Evolutionary conservation across 2,113 vertebrate species (phyloP).

Genomic region (Acanthochromis polyacanthus): DNA sequence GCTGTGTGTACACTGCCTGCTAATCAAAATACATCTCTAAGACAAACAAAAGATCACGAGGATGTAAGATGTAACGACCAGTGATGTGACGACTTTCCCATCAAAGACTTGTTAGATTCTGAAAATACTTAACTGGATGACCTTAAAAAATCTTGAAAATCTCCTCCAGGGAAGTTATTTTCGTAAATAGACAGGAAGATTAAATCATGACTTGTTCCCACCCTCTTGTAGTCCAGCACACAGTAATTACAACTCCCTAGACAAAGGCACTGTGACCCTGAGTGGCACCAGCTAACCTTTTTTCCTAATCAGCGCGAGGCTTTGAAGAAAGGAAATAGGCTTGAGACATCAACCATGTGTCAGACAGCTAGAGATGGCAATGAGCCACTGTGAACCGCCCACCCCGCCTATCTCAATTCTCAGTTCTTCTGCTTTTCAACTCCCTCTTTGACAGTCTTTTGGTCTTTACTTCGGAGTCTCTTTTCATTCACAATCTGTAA

Average conservation of each 20-base stretch:
- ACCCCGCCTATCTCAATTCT: slow-evolving; percentile 29
- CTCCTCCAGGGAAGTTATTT: slow-evolving; percentile 63
- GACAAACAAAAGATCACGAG: slow-evolving; percentile 24
- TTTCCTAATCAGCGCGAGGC: slow-evolving; percentile 68
- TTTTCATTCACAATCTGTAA: slow-evolving; percentile 35
- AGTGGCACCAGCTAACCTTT: slow-evolving; percentile 63
- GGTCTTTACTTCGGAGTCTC: slow-evolving; percentile 34
- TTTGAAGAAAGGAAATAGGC: slow-evolving; percentile 73
- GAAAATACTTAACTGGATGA: slow-evolving; percentile 61
- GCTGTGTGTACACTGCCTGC: slow-evolving; percentile 17
- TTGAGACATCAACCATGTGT: slow-evolving; percentile 55
- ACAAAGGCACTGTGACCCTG: slow-evolving; percentile 74
- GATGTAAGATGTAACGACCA: slow-evolving; percentile 21
- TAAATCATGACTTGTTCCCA: slow-evolving; percentile 64
- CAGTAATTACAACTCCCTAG: slow-evolving; percentile 76
- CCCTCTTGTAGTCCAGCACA: slow-evolving; percentile 59
- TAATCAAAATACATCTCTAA: slow-evolving; percentile 19
- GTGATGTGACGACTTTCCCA: slow-evolving; percentile 39
- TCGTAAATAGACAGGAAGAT: slow-evolving; percentile 71
- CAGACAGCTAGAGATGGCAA: slow-evolving; percentile 37
- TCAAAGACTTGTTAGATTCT: slow-evolving; percentile 51
- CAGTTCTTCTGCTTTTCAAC: slow-evolving; percentile 53
- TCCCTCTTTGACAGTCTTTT: slow-evolving; percentile 41
- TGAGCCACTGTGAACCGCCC: slow-evolving; percentile 46
- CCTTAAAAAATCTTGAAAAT: slow-evolving; percentile 60